Evolutionary conservation across 2,113 vertebrate species (phyloP), one percentile per base, ranked within the genome.

Genomic region (Maccullochella peelii): DNA sequence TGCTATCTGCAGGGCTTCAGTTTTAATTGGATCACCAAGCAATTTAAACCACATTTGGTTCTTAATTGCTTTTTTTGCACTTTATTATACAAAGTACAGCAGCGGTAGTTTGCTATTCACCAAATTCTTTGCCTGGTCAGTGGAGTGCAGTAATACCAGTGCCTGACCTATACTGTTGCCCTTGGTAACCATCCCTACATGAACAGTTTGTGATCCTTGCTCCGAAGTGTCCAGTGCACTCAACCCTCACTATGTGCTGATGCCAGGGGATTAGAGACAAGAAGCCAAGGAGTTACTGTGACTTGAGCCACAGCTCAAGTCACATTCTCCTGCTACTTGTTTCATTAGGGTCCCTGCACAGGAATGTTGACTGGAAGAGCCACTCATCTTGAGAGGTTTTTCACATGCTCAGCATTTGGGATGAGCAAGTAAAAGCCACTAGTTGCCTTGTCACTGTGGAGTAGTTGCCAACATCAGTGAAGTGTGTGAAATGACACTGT

Each of bases 21-120:
- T 87, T 93, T 94, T 94, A 94, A 95, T 94, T 94, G 92, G 92
- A 91, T 94, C 90, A 88, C 79, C 80, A 75, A 91, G 90, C 91
- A 92, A 92, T 94, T 94, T 91, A 88, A 92, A 94, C 86, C 89
- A 89, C 86, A 89, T 89, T 92, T 91, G 81, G 47, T 82, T 93
- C 80, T 86, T 95, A 93, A 94, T 94, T 93, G 90, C 90, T 88
- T 90, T 93, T 92, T 85, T 90, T 73, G 62, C 82, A 80, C 81
- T 91, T 84, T 90, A 82, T 87, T 80, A 82, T 85, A 67, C 89
- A 85, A 82, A 77, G 72, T 88, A 80, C 90, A 73, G 79, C 82
- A 73, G 86, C 68, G 63, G 75, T 63, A 67, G 47, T 77, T 80
- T 87, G 68, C 73, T 79, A 33, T 78, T 86, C 2, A 30, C 73